Conservation (phyloP, 2,797 vertebrate genomes). For the Ispidina lecontei region DNA sequence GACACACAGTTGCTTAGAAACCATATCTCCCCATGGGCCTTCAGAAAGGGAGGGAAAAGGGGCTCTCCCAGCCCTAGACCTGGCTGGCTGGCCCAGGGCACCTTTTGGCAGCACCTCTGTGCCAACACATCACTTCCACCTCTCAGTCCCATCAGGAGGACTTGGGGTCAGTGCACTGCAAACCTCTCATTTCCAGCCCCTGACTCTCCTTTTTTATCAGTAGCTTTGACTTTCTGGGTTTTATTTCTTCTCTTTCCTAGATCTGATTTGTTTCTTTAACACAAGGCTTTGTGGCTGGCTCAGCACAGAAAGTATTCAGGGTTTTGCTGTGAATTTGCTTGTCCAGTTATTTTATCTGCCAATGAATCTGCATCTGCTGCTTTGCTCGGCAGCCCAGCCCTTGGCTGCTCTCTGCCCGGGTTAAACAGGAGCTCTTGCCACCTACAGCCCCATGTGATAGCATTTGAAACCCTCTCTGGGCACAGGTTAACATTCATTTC, state of each 20-base stretch:
- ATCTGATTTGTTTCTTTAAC: not conserved
- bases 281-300: not conserved
- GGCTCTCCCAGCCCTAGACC: not conserved
- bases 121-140: rapidly evolving
- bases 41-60: not conserved
- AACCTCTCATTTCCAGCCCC: not conserved
- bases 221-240: not conserved
- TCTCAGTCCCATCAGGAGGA: not conserved
- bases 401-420: not conserved
- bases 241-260: not conserved
- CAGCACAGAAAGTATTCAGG: not conserved
- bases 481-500: not conserved
- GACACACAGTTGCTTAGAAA: not conserved
- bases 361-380: not conserved
- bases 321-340: not conserved
- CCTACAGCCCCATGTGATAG: not conserved
- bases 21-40: rapidly evolving
- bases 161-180: rapidly evolving
- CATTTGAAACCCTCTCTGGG: not conserved
- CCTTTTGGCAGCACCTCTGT: not conserved
- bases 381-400: not conserved
- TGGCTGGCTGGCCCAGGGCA: rapidly evolving
- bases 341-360: not conserved
- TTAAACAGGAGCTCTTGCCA: constrained; percentile 15
- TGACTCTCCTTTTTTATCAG: not conserved